Evolutionary conservation across 2,888 invertebrate species (phyloP), one percentile per base, ranked within the genome.

Genomic region (Sepiola atlantica): DNA sequence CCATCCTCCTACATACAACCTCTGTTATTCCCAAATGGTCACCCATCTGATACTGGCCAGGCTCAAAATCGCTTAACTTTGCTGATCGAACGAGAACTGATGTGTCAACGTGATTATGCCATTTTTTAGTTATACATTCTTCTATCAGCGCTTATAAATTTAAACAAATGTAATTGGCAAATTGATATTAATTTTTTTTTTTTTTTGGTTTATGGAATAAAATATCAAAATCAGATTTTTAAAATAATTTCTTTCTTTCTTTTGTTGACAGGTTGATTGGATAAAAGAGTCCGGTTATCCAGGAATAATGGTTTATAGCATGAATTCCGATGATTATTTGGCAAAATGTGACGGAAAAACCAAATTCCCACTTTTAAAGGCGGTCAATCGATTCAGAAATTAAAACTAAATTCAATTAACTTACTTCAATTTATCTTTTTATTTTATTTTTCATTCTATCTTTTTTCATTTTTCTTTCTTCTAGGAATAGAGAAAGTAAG

Each of bases 261-360:
- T 55, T n/a, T 90, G 45, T 90, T 95, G 95, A 28, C 94, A 96
- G 96, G 94, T 95, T 0, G 94, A 95, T 45, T 96, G 95, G 95
- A 95, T 95, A 24, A 32, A 95, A 92, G 92, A 95, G 20, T 94
- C 95, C 61, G 94, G 94, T 0, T 96, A 94, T 95, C 95, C 95
- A 57, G 96, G 96, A 8, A 94, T 95, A 0, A 96, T 96, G 96
- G 95, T 95, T 0, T 96, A 94, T 94, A 92, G 93, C 45, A 91
- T 96, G 94, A 95, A 95, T 90, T 54, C 61, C 57, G 95, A 95
- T 94, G 96, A 96, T 92, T 94, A 95, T 90, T 20, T 92, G 35
- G 95, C 95, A 21, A n/a, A 91, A 0, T 95, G 95, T 77, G 95
- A 95, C 95, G 95, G 95, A 0, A 94, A 95, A 90, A 95, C 95